Evolutionary conservation across 2,888 invertebrate genomes (phyloP), one percentile per base, ranked within the genome.

Genomic region (Parochlus steinenii): DNA sequence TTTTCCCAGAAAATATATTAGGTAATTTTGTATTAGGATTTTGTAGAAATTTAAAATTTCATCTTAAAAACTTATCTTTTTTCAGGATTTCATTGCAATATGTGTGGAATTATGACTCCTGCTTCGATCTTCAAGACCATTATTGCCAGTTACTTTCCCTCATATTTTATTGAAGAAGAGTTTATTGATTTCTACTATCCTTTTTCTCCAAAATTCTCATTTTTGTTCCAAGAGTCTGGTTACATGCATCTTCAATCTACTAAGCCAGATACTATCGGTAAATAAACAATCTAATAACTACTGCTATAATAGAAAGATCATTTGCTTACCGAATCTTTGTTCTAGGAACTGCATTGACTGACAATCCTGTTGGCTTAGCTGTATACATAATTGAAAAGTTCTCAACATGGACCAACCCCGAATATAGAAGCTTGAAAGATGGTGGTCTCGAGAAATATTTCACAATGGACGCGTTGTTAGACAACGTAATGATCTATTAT

Each of bases 401-500:
- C 58, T 72, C 75, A 8, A 69, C 72, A 0, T 77, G 80, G 75
- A 81, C 79, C 0, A 65, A 73, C 50, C 49, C 51, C 1, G 51
- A 56, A 0, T 63, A 63, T 50, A 56, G 54, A 31, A 47, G 55
- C 19, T 53, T 56, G 18, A 51, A 61, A 0, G 77, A 83, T 45
- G 82, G 81, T 6, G 77, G 74, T 2, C 54, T 86, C 0, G 56
- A 60, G 1, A 59, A 65, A 40, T 69, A 70, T 43, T 79, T 65
- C 51, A 67, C 69, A 0, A 56, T 73, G 38, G 76, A 77, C 33
- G 73, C 79, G 44, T 58, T 89, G 11, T 53, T 86, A 6, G 83
- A 85, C 44, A 81, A 83, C 48, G 52, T 87, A 5, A 83, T 83
- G 79, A 56, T 85, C 31, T 90, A 87, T 55, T 89, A 85, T 80